A percentile compares a stretch with the other conserved stretches of the same genome.
Evolutionary conservation across 1,140 invertebrate genomes (phyloP).

Genomic region (Lepidostoma basale): DNA sequence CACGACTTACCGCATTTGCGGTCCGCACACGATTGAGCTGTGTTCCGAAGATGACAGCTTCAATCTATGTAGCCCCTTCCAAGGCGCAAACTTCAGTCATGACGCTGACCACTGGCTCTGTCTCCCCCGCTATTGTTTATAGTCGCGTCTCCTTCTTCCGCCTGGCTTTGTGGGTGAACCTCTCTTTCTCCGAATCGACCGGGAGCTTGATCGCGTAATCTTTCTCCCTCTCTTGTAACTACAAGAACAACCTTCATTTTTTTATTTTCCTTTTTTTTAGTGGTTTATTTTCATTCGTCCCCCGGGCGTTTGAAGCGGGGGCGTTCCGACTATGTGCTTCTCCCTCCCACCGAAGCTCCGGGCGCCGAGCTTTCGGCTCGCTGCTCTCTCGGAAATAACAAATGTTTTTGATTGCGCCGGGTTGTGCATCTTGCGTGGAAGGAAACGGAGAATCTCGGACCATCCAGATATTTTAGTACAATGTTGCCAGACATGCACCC

Average conservation of each 20-base stretch:
- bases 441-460: conserved; percentile 22
- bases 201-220: not conserved
- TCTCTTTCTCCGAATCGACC: conserved; percentile 1
- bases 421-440: conserved; percentile 30
- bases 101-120: conserved; percentile 20
- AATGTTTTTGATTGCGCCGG: conserved; percentile 33
- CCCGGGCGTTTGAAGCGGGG: conserved; percentile 30
- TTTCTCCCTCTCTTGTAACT: conserved; percentile 20
- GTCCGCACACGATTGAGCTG: conserved; percentile 41
- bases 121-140: conserved; percentile 32
- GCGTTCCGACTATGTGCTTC: conserved; percentile 19
- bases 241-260: conserved; percentile 37
- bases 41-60: conserved; percentile 40
- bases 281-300: conserved; percentile 25
- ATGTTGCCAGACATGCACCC: conserved; percentile 2
- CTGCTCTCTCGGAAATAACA: conserved; percentile 37
- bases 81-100: conserved; percentile 18
- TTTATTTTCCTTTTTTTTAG: conserved; percentile 26
- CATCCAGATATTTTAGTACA: conserved; percentile 10
- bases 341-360: conserved; percentile 2
- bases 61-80: conserved; percentile 38
- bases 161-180: not conserved
- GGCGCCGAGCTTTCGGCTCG: not conserved
- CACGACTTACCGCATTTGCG: conserved; percentile 27
- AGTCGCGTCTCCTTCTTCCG: conserved; percentile 12